phyloP scores from a whole-genome alignment of 2,888 invertebrate genomes.

The Xestia sexstrigata region DNA sequence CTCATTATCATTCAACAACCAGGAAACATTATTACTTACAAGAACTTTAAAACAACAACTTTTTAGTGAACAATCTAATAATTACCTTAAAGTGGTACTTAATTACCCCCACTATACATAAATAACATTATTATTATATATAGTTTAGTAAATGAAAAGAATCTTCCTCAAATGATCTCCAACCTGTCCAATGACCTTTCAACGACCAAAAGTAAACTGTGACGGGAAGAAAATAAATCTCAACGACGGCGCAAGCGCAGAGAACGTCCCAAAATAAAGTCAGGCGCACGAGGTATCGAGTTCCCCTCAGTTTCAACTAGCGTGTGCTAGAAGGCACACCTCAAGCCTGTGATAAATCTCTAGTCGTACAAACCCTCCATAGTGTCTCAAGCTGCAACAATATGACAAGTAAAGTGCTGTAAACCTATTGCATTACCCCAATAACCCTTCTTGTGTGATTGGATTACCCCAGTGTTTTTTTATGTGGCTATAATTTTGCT shows the following conservation, averaged over 20 bases:
- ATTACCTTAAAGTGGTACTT: constrained; percentile 1
- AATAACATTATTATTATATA: constrained; percentile 31
- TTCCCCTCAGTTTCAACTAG: constrained; percentile 84
- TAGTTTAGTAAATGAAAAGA: constrained; percentile 70
- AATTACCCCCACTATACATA: neutral
- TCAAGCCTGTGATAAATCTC: constrained; percentile 84
- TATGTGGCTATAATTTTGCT: constrained; percentile 81
- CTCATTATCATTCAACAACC: constrained; percentile 29
- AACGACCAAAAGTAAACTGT: constrained; percentile 86
- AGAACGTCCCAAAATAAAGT: constrained; percentile 84
- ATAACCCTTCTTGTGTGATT: constrained; percentile 80
- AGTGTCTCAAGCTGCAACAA: constrained; percentile 77
- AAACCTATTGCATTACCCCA: constrained; percentile 63
- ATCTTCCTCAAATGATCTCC: constrained; percentile 70
- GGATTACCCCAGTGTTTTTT: constrained; percentile 79
- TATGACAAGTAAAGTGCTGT: constrained; percentile 86
- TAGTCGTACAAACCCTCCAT: constrained; percentile 77
- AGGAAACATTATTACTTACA: neutral
- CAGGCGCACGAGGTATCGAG: constrained; percentile 83
- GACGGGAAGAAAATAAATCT: constrained; percentile 83
- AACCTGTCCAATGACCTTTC: constrained; percentile 89
- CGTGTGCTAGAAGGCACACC: constrained; percentile 75
- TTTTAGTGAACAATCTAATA: neutral
- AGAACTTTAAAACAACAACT: neutral
- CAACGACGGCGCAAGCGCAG: constrained; percentile 78